Evolutionary conservation across 2,888 invertebrate species (phyloP).

Genomic region (Spisula subtruncata): DNA sequence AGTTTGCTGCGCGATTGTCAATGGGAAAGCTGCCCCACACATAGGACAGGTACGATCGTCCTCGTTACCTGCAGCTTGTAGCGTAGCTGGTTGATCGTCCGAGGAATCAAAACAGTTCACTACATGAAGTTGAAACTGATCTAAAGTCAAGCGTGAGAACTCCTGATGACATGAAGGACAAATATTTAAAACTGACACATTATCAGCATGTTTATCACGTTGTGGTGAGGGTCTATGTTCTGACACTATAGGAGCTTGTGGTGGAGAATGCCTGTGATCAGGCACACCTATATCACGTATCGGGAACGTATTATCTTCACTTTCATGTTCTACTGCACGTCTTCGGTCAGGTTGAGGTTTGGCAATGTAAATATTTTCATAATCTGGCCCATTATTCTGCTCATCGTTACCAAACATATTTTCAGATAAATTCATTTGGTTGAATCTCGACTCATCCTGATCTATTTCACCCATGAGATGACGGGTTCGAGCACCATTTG

Average conservation of each 20-base stretch:
- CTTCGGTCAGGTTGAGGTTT: constrained; percentile 45
- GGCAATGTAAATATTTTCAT: constrained; percentile 63
- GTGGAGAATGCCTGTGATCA: constrained; percentile 9
- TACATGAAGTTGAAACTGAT: constrained; percentile 84
- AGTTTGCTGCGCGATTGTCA: constrained; percentile 74
- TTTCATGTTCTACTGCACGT: constrained; percentile 43
- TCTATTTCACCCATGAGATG: constrained; percentile 20
- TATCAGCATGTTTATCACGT: constrained; percentile 7
- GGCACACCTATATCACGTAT: background rate
- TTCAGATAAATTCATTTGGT: background rate
- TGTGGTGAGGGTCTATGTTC: constrained; percentile 15
- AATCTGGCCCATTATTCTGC: constrained; percentile 49
- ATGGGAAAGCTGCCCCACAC: constrained; percentile 78
- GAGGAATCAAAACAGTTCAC: constrained; percentile 81
- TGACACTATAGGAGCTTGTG: too few species aligned
- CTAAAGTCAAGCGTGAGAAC: constrained; percentile 78
- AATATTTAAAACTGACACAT: constrained; percentile 67
- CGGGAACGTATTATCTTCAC: constrained; percentile 43
- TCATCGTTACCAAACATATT: background rate
- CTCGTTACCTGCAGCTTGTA: constrained; percentile 58
- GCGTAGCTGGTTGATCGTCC: constrained; percentile 69
- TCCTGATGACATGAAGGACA: constrained; percentile 82
- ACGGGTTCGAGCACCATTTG: constrained; percentile 2
- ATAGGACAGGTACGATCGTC: constrained; percentile 81
- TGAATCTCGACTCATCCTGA: background rate